Evolutionary conservation across 2,113 vertebrate species (phyloP), one percentile per base, ranked within the genome.

Genomic region (Ptilorrhoa leucosticta): DNA sequence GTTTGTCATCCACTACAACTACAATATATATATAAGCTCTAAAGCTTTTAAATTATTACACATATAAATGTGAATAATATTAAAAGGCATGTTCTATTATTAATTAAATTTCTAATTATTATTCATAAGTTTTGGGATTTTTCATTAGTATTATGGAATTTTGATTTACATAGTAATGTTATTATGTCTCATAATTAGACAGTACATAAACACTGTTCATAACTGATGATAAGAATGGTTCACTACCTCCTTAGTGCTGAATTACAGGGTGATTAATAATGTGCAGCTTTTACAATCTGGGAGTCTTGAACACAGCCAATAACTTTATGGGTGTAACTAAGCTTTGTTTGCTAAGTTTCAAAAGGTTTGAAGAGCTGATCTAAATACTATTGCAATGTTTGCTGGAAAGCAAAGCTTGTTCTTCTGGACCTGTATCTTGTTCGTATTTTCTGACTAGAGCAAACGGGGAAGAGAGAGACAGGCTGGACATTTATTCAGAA

Each of bases 101-200:
- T 78, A 93, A 96, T 96, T 96, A 92, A 89, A 85, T 94, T 88
- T 86, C 15, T 82, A 57, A 94, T 96, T 96, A 88, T 84, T 96
- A 96, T 95, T 94, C 71, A 95, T 93, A 72, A 27, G 9, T 72
- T 84, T 65, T n/a, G 11, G 9, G 15, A 48, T 78, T 93, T 93
- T 97, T 93, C 77, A 90, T 96, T 94, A 87, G 31, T 69, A 89
- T 90, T 90, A 95, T 97, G 90, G 47, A 82, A 60, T 97, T 96
- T 88, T 81, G 84, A 95, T 97, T 97, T 97, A 78, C 93, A 83
- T 90, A 82, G 81, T 83, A 75, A 70, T 83, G 92, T 73, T 97
- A 78, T 84, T 96, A 79, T 61, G 45, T 81, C 31, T 93, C 53
- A 53, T 93, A 94, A 95, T 86, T 63, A 66, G 92, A 93, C 81